Base-by-base conservation (phyloP, 2,888 invertebrate genomes). In the Agrochola lota region DNA sequence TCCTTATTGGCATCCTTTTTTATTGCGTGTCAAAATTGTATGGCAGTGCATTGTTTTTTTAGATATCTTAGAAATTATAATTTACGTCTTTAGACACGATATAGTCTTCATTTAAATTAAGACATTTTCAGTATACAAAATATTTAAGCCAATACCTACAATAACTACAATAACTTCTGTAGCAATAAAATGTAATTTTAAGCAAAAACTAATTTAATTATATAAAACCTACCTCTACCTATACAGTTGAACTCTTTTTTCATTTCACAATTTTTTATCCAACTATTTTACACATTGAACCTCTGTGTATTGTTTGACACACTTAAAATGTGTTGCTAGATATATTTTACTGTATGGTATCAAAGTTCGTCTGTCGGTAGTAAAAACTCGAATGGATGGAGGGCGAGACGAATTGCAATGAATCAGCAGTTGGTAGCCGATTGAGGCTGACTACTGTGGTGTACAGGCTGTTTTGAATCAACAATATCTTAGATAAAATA, bases 351-450 rank as follows among this genome's bases (percentile, higher is more conserved):
- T 83, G 84, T 88, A 85, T 87, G 87, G 84, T 87, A 87, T 87
- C 79, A 79, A 72, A 86, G 83, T 87, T 69, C 83, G 86, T 85
- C 81, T 77, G 85, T 86, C 77, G 81, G 87, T 87, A 83, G 90
- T 93, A 95, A 95, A 96, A 96, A 95, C 90, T 90, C 81, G 90
- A 92, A 92, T 91, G 91, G 92, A 92, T 92, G 92, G 93, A 93
- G 94, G 94, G 94, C 94, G 95, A 91, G 93, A 94, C 96, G 94
- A 96, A 96, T 96, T 87, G 92, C 81, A 78, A 90, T 96, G 96
- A 96, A 92, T 96, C 94, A 94, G 95, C 95, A 86, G 81, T 94
- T 91, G 90, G 87, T 79, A 85, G 85, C 87, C 94, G 95, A 95
- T 95, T 95, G 95, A 95, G 92, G 91, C 90, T 87, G 91, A 87